Conservation (phyloP, 1,140 invertebrate genomes). For the Radopholus similis region DNA sequence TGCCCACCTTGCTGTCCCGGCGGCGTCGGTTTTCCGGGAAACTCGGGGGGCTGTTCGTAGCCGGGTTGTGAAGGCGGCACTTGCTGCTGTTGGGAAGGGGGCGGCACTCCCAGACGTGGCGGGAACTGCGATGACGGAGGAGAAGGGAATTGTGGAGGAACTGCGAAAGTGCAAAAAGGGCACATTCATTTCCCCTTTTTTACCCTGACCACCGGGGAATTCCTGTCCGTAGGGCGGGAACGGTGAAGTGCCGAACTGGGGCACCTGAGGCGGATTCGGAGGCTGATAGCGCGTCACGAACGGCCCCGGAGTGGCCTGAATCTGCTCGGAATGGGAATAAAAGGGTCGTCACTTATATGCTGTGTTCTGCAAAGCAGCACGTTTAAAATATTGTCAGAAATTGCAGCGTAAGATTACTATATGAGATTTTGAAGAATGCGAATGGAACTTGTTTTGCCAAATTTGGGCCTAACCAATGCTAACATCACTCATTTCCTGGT, state of each 20-base stretch:
- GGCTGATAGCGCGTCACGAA: not conserved
- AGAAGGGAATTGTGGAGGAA: not conserved
- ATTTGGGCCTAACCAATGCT: not conserved
- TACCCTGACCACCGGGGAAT: no score
- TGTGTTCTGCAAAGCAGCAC: not conserved
- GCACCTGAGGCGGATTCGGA: not conserved
- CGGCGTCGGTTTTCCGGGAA: no score
- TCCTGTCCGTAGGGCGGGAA: not conserved
- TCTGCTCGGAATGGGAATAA: no score
- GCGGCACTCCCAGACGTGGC: no score
- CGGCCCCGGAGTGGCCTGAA: not conserved
- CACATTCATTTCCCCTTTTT: no score
- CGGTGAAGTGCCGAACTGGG: not conserved
- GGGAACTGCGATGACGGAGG: no score
- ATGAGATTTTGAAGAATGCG: not conserved
- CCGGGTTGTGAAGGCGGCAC: not conserved
- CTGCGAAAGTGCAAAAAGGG: not conserved
- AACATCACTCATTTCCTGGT: not conserved
- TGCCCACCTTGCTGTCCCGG: no score
- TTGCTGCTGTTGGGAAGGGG: not conserved
- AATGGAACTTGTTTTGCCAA: not conserved
- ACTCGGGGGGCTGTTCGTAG: no score
- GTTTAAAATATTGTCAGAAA: not conserved
- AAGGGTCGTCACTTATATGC: not conserved
- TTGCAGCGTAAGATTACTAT: not conserved